Conservation (phyloP, 2,113 vertebrate species). For the Corythornis cristatus region DNA sequence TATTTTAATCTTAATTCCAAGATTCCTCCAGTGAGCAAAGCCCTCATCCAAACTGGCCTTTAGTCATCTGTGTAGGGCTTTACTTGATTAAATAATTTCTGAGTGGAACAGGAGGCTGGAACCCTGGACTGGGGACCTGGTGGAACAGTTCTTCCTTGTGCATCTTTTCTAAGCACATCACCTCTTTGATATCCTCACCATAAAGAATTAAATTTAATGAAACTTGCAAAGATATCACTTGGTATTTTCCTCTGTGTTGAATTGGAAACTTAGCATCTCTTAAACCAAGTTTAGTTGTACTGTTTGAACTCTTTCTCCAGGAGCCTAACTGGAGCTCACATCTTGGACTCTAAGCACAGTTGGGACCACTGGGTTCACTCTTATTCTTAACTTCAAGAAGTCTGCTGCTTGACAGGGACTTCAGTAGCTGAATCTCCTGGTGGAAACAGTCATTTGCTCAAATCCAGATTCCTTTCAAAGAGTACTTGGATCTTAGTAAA, state of each 20-base stretch:
- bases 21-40: neutral
- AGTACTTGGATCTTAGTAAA: neutral
- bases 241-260: neutral
- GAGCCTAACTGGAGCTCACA: neutral
- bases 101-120: neutral
- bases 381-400: neutral
- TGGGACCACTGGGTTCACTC: neutral
- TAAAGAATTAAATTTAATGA: neutral
- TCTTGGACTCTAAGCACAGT: neutral
- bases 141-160: neutral
- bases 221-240: neutral
- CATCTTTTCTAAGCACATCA: neutral
- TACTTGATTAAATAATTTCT: neutral
- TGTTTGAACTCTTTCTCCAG: neutral
- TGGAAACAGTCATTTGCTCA: slow-evolving; percentile 10
- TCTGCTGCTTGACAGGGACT: neutral
- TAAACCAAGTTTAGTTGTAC: neutral
- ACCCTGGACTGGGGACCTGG: neutral
- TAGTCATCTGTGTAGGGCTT: neutral
- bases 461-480: slow-evolving; percentile 4
- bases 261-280: neutral
- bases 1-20: neutral
- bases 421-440: neutral
- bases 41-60: neutral
- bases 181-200: neutral